phyloP scores from a whole-genome alignment of 2,113 vertebrate species.

The Theristicus caerulescens region DNA sequence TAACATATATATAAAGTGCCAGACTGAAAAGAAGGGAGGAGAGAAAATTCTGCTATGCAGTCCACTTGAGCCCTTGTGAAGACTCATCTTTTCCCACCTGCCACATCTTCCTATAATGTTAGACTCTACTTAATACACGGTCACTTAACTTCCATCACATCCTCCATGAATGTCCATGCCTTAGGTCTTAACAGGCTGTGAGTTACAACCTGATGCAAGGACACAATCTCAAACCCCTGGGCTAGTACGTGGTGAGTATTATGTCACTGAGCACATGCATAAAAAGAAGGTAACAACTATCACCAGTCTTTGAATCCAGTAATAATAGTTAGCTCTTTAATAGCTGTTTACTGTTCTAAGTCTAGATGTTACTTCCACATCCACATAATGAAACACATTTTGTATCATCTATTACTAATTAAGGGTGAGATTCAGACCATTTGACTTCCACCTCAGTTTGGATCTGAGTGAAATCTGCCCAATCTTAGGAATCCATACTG shows the following conservation, averaged over 20 bases:
- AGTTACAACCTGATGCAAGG: background rate
- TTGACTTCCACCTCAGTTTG: background rate
- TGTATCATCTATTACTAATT: background rate
- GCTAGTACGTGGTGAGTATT: background rate
- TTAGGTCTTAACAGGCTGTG: background rate
- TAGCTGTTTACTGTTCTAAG: background rate
- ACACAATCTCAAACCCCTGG: background rate
- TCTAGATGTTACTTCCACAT: background rate
- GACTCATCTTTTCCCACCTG: background rate
- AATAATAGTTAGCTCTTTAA: background rate
- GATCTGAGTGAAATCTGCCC: background rate
- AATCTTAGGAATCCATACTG: background rate
- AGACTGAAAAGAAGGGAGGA: background rate
- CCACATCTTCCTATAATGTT: background rate
- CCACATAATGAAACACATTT: background rate
- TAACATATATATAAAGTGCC: too few relatives aligned
- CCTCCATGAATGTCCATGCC: background rate
- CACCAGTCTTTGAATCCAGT: background rate
- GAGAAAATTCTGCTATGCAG: background rate
- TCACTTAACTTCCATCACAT: background rate
- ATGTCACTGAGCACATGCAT: background rate
- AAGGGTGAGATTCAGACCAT: background rate
- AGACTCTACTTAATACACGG: background rate
- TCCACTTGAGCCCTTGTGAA: background rate
- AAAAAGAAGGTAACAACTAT: background rate